phyloP scores from a whole-genome alignment of 2,888 invertebrate species.

The Eupithecia vulgata region DNA sequence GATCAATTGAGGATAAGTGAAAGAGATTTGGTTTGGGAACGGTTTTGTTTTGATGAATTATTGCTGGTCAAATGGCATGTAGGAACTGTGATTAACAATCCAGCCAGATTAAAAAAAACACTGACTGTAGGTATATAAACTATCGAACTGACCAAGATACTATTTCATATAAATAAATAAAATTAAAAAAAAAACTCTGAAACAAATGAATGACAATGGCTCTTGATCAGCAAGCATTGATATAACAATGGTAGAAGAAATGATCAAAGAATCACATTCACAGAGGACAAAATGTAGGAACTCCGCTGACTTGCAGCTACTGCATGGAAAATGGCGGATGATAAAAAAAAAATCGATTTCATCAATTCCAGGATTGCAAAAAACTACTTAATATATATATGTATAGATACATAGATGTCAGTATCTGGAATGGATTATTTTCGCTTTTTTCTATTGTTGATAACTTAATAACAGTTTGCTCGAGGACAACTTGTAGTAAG shows the following conservation, averaged over 20 bases:
- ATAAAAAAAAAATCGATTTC: no score
- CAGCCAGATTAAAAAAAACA: background rate
- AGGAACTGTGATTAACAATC: background rate
- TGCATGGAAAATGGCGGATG: no score
- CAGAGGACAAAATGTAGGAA: no score
- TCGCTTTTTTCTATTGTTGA: background rate
- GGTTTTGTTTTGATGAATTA: conserved; percentile 7
- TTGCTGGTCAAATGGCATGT: background rate
- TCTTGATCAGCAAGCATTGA: background rate
- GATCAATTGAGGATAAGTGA: conserved; percentile 22
- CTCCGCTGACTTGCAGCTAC: no score
- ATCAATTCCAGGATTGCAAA: no score
- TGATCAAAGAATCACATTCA: no score
- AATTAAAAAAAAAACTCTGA: no score
- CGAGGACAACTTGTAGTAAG: background rate
- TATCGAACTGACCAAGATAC: background rate
- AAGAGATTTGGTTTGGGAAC: conserved; percentile 17
- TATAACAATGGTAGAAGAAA: background rate
- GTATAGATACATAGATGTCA: no score
- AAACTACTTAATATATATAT: no score
- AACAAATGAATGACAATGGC: background rate
- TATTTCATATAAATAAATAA: no score
- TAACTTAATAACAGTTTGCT: background rate
- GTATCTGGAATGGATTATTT: no score
- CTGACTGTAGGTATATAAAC: background rate